Evolutionary conservation across 1,140 invertebrate species (phyloP).

Genomic region (Saccostrea cuccullata): DNA sequence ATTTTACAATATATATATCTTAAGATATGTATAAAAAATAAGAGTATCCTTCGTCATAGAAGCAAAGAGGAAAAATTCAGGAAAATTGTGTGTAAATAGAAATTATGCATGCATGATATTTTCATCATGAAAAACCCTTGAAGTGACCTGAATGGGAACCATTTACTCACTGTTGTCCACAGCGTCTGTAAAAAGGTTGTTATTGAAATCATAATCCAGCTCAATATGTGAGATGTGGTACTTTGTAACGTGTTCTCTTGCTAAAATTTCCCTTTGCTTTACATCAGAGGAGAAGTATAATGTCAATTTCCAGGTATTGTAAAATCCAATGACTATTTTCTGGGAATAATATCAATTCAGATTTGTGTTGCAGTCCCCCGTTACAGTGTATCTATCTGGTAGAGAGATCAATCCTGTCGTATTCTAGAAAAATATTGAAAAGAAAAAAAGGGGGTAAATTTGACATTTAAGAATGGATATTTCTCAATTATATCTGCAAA

Average conservation of each 20-base stretch:
- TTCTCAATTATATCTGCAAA: too few species aligned
- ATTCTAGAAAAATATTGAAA: not conserved
- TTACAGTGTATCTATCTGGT: not conserved
- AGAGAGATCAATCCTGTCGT: not conserved
- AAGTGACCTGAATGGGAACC: not conserved
- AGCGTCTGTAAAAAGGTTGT: slow-evolving; percentile 39
- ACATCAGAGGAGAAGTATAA: slow-evolving; percentile 17
- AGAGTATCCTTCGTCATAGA: too few species aligned
- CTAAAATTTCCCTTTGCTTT: not conserved
- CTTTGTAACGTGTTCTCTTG: not conserved
- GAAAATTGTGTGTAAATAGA: too few species aligned
- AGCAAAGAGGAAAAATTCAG: too few species aligned
- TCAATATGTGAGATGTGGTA: slow-evolving; percentile 32
- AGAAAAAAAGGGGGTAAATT: not conserved
- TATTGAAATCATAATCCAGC: slow-evolving; percentile 22
- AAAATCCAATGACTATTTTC: slow-evolving; percentile 23
- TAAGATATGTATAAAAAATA: too few species aligned
- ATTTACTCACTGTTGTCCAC: slow-evolving; percentile 14
- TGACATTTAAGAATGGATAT: too few species aligned
- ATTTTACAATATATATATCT: too few species aligned
- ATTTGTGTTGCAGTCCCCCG: not conserved
- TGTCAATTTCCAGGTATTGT: slow-evolving; percentile 6
- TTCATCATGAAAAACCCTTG: too few species aligned
- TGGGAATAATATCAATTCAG: not conserved
- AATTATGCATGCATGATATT: too few species aligned